phyloP scores from a whole-genome alignment of 2,888 invertebrate species.

The Chymomyza procnemis region DNA sequence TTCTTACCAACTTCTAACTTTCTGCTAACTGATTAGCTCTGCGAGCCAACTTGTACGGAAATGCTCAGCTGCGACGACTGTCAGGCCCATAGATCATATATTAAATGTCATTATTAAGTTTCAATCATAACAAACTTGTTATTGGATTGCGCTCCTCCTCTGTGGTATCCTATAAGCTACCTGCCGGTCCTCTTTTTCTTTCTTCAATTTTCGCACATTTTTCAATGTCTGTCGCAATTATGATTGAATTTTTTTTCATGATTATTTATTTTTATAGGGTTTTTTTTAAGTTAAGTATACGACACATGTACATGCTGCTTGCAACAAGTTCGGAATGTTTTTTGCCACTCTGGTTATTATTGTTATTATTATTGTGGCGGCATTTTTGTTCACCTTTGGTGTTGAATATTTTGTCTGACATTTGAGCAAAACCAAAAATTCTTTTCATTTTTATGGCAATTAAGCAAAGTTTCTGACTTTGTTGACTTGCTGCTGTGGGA shows the following conservation, averaged over 20 bases:
- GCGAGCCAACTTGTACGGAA: not conserved
- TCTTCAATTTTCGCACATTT: constrained; percentile 33
- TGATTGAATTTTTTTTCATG: constrained; percentile 49
- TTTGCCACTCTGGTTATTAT: not conserved
- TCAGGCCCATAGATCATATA: not conserved
- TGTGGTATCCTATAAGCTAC: not conserved
- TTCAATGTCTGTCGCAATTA: constrained; percentile 58
- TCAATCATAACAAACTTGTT: constrained; percentile 10
- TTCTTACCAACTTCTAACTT: constrained; percentile 8
- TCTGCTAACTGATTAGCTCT: not conserved
- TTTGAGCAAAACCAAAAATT: not conserved
- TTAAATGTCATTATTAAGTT: constrained; percentile 21
- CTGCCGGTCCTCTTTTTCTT: not conserved
- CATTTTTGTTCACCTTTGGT: constrained; percentile 45
- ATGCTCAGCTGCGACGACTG: not conserved
- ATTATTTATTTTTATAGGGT: not conserved
- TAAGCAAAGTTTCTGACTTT: not conserved
- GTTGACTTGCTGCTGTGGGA: not conserved
- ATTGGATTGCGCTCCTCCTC: not conserved
- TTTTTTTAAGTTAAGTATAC: constrained; percentile 33
- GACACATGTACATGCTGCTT: constrained; percentile 7
- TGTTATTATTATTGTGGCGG: not conserved
- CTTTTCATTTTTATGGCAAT: constrained; percentile 5
- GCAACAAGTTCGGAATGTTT: not conserved
- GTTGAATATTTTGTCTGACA: constrained; percentile 13